phyloP scores from a whole-genome alignment of 37 sponge, comb jelly and placozoan species.

The Theonella swinhoei region DNA sequence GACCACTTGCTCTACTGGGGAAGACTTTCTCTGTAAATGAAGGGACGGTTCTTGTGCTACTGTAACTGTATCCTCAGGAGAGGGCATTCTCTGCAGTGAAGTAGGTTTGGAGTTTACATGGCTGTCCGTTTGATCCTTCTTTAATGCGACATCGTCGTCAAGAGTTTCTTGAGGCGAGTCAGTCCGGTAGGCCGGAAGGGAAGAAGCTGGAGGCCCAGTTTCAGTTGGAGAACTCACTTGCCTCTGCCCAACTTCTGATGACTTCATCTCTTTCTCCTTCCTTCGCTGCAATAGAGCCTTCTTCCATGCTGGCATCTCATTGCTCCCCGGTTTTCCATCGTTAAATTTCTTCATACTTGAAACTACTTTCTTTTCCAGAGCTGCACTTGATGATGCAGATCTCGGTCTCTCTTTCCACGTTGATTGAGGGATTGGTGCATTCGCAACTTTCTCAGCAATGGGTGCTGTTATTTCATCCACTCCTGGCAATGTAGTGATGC shows the following conservation, averaged over 20 bases:
- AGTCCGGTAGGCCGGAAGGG: too few relatives aligned
- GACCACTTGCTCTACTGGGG: background rate
- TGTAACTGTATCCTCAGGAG: background rate
- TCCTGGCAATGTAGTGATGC: background rate
- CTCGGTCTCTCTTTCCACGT: background rate
- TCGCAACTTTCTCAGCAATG: background rate
- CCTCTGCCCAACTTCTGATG: too few relatives aligned
- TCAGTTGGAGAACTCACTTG: too few relatives aligned
- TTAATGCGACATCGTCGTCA: too few relatives aligned
- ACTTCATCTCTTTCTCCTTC: slow-evolving; percentile 20
- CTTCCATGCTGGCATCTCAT: slow-evolving; percentile 64
- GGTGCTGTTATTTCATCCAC: background rate
- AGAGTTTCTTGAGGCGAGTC: too few relatives aligned
- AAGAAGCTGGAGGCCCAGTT: too few relatives aligned
- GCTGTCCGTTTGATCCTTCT: too few relatives aligned
- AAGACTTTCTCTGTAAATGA: background rate
- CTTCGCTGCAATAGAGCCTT: slow-evolving; percentile 39
- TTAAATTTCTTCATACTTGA: background rate
- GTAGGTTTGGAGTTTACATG: too few relatives aligned
- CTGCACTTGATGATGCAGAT: background rate
- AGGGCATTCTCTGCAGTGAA: too few relatives aligned
- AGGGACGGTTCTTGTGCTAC: background rate
- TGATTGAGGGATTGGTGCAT: background rate
- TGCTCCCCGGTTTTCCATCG: background rate
- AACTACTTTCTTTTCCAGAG: background rate